A percentile compares a stretch with the other conserved stretches of the same genome.
Conservation (phyloP, 2,888 invertebrate species). For the Morpho deidamia region DNA sequence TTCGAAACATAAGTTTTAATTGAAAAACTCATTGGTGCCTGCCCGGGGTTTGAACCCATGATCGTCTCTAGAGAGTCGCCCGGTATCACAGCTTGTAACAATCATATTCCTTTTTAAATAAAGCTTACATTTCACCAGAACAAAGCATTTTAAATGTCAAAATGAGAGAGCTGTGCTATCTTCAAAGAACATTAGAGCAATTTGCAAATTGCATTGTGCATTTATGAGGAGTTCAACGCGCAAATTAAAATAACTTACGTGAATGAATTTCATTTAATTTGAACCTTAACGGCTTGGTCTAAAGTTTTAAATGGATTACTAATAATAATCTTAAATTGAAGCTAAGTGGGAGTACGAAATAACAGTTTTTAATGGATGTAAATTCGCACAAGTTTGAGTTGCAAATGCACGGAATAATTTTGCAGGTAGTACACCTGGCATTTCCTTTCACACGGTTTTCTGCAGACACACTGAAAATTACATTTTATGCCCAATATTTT, state of each 20-base stretch:
- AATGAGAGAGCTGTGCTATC: slow-evolving; percentile 26
- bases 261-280: neutral
- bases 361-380: neutral
- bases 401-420: neutral
- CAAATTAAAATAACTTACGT: neutral
- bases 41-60: no score
- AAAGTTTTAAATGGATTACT: no score
- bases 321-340: no score
- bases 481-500: neutral
- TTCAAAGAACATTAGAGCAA: slow-evolving; percentile 29
- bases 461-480: neutral
- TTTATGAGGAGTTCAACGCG: slow-evolving; percentile 14
- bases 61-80: no score
- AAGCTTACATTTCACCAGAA: neutral
- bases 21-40: no score
- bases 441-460: neutral
- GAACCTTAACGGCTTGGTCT: neutral
- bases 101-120: no score
- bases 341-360: neutral
- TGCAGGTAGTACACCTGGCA: neutral
- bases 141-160: slow-evolving; percentile 11
- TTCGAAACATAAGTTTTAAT: no score
- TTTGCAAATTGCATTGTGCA: slow-evolving; percentile 42
- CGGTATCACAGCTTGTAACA: no score
- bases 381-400: neutral